Evolutionary conservation across 2,113 vertebrate species (phyloP).

Genomic region (human): DNA sequence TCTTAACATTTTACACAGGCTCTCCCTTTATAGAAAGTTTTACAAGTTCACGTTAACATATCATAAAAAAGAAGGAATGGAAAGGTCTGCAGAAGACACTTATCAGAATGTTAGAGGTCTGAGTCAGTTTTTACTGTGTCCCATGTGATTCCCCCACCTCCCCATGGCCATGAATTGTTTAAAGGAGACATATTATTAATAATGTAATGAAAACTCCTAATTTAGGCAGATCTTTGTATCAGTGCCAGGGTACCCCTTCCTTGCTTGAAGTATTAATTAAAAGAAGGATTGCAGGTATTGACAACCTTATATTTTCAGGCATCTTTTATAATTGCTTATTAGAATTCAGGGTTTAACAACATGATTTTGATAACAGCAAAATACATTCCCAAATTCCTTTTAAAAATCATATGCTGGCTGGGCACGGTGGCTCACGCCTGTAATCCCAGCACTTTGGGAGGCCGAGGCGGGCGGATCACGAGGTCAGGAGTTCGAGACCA

Average conservation of each 20-base stretch:
- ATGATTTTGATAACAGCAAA: constrained; percentile 20
- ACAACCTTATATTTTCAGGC: constrained; percentile 2
- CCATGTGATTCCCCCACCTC: constrained; percentile 35
- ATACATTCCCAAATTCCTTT: not conserved
- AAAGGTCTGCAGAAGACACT: constrained; percentile 58
- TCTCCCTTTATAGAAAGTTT: constrained; percentile 40
- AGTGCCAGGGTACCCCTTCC: constrained; percentile 58
- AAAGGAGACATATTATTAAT: constrained; percentile 63
- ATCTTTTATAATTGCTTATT: constrained; percentile 39
- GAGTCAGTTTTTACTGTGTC: constrained; percentile 48
- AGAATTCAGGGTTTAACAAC: constrained; percentile 22
- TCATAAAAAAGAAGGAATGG: constrained; percentile 65
- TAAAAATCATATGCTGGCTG: not conserved
- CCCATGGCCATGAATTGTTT: constrained; percentile 65
- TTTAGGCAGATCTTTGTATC: constrained; percentile 68
- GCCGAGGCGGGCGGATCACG: too few relatives aligned
- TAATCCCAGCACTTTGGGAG: too few relatives aligned
- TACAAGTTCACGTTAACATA: constrained; percentile 37
- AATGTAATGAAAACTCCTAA: constrained; percentile 51
- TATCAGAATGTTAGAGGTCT: constrained; percentile 32
- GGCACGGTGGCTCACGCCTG: too few relatives aligned
- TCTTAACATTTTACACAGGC: constrained; percentile 54
- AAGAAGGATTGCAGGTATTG: not conserved
- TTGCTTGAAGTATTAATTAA: constrained; percentile 60
- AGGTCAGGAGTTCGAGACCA: too few relatives aligned